phyloP scores from a whole-genome alignment of 2,113 vertebrate species.

The Rhadina sibilatrix region DNA sequence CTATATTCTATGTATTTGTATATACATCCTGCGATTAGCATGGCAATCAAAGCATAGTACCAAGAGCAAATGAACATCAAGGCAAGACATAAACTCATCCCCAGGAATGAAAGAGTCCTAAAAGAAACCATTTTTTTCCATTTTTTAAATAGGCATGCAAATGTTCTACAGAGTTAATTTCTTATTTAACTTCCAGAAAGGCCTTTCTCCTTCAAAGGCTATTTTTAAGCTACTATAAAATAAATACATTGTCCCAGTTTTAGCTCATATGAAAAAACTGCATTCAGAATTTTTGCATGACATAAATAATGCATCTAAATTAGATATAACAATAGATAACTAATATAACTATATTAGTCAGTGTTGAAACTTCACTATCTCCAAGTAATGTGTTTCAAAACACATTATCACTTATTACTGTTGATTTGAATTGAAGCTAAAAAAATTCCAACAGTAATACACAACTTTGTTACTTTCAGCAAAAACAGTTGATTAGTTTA shows the following conservation, averaged over 20 bases:
- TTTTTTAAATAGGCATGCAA: slow-evolving; percentile 44
- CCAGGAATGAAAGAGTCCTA: slow-evolving; percentile 94
- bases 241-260: neutral
- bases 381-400: neutral
- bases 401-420: neutral
- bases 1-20: slow-evolving; percentile 98
- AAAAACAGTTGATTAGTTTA: neutral
- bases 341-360: neutral
- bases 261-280: neutral
- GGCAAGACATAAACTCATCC: slow-evolving; percentile 95
- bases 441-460: neutral
- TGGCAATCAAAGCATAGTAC: slow-evolving; percentile 93
- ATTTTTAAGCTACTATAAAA: neutral
- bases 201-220: neutral
- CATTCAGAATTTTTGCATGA: neutral
- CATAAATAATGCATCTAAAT: neutral
- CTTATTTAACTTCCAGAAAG: slow-evolving; percentile 18
- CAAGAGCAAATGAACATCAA: slow-evolving; percentile 98
- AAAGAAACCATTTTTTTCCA: slow-evolving; percentile 46
- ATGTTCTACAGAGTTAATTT: neutral
- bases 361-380: neutral
- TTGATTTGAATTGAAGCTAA: neutral
- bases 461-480: neutral
- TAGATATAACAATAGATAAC: neutral
- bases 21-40: slow-evolving; percentile 91